These are phyloP conservation scores for Trachelus stipa DNA, from an alignment of 2,888 invertebrate species.

Conservation along the genomic window DNA sequence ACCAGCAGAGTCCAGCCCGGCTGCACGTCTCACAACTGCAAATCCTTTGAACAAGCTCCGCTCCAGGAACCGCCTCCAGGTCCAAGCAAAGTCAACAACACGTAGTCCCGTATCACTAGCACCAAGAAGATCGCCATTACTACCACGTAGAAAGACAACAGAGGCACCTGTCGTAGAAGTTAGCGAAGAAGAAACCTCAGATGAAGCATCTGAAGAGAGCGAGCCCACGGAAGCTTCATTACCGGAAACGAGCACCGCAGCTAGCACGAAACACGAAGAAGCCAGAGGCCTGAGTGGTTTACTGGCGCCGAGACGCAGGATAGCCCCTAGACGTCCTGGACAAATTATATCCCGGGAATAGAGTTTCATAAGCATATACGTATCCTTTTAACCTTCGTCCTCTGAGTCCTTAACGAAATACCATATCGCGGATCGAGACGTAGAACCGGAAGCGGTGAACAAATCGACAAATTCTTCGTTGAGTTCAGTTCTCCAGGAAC, in stretches of 20 bases:
- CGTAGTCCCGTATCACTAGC: slow-evolving; percentile 49
- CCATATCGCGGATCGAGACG: neutral
- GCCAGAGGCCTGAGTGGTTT: slow-evolving; percentile 68
- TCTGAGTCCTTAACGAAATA: neutral
- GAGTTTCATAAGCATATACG: slow-evolving; percentile 6
- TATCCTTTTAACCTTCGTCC: neutral
- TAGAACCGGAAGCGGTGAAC: neutral
- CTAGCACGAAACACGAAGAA: slow-evolving; percentile 59
- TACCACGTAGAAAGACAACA: slow-evolving; percentile 59
- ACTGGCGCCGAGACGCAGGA: slow-evolving; percentile 77
- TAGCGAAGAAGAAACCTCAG: slow-evolving; percentile 39
- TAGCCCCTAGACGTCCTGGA: slow-evolving; percentile 73
- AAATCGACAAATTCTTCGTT: neutral
- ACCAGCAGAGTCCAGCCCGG: slow-evolving; percentile 57
- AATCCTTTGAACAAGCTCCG: slow-evolving; percentile 66
- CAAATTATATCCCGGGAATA: slow-evolving; percentile 64
- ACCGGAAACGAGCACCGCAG: slow-evolving; percentile 52
- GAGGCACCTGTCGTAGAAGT: slow-evolving; percentile 48
- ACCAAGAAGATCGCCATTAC: slow-evolving; percentile 55
- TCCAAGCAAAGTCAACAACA: slow-evolving; percentile 62
- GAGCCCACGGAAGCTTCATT: slow-evolving; percentile 27
- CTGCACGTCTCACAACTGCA: slow-evolving; percentile 50
- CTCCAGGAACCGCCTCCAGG: slow-evolving; percentile 64
- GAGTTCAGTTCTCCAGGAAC: neutral
- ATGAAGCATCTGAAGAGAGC: slow-evolving; percentile 13